Conservation (phyloP, 37 sponge, comb jelly and placozoan genomes). For the Cliona cf. orientalis region DNA sequence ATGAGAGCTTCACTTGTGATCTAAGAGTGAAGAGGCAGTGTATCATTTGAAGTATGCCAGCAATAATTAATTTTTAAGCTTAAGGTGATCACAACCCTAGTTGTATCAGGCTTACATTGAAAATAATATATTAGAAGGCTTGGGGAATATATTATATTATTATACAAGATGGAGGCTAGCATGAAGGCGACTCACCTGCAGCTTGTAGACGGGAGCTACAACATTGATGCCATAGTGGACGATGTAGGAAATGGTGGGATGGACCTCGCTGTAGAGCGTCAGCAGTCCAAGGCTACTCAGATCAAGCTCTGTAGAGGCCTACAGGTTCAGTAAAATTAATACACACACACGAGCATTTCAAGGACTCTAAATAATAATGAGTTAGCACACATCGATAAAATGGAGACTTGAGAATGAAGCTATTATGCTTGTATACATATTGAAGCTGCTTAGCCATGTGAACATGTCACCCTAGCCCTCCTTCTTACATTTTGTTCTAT, state of each 20-base stretch:
- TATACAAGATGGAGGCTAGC: background rate
- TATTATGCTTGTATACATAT: background rate
- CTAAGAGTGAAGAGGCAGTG: conserved; percentile 15
- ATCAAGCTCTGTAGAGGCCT: conserved; percentile 48
- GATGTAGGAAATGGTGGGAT: conserved; percentile 58
- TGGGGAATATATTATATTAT: background rate
- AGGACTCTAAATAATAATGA: no score
- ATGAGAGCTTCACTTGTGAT: conserved; percentile 51
- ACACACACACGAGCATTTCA: background rate
- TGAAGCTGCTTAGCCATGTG: background rate
- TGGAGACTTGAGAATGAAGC: background rate
- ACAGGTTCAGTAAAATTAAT: background rate
- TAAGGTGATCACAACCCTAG: background rate
- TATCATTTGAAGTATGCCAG: no score
- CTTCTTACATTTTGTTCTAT: conserved; percentile 51
- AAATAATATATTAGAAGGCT: background rate
- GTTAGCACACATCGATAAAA: no score
- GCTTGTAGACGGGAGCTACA: conserved; percentile 57
- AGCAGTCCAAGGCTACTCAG: conserved; percentile 53
- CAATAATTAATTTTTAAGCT: background rate
- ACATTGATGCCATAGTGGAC: conserved; percentile 62
- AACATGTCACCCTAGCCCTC: background rate
- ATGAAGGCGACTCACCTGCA: conserved; percentile 11
- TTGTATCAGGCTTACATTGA: no score
- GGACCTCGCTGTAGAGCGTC: conserved; percentile 71